Evolutionary conservation across 2,888 invertebrate genomes (phyloP).

Genomic region (Stenurella melanura): DNA sequence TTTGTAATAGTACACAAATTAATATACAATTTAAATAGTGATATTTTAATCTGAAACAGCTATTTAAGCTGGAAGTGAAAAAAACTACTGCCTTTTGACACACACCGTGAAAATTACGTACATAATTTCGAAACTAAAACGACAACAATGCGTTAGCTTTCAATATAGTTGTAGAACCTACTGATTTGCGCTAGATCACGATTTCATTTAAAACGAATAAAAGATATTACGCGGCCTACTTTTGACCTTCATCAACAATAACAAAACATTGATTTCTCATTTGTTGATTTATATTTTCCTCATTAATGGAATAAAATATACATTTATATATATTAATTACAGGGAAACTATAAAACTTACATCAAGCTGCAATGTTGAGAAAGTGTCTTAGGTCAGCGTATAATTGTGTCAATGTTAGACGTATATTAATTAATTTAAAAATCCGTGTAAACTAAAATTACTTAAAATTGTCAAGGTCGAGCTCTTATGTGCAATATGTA

Average conservation of each 20-base stretch:
- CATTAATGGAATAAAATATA: background rate
- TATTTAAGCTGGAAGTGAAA: too few relatives aligned
- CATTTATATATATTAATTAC: constrained; percentile 1
- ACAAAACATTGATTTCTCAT: background rate
- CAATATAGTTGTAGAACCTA: too few relatives aligned
- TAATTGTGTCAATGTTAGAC: background rate
- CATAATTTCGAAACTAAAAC: too few relatives aligned
- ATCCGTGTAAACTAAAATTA: background rate
- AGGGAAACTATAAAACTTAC: background rate
- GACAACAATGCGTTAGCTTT: too few relatives aligned
- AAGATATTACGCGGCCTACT: background rate
- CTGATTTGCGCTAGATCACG: background rate
- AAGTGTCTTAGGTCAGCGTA: constrained; percentile 11
- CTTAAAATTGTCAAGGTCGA: background rate
- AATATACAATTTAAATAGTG: too few relatives aligned
- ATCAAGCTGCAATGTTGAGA: background rate
- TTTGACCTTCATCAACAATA: background rate
- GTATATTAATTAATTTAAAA: background rate
- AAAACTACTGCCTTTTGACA: too few relatives aligned
- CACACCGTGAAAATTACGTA: too few relatives aligned
- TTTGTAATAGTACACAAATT: too few relatives aligned
- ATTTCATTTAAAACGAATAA: background rate
- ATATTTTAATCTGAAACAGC: too few relatives aligned
- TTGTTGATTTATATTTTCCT: background rate
- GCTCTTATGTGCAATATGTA: background rate